A percentile compares a stretch with the other conserved stretches of the same genome.
Evolutionary conservation across 2,797 vertebrate species (phyloP).

Genomic region (Oreortyx pictus): DNA sequence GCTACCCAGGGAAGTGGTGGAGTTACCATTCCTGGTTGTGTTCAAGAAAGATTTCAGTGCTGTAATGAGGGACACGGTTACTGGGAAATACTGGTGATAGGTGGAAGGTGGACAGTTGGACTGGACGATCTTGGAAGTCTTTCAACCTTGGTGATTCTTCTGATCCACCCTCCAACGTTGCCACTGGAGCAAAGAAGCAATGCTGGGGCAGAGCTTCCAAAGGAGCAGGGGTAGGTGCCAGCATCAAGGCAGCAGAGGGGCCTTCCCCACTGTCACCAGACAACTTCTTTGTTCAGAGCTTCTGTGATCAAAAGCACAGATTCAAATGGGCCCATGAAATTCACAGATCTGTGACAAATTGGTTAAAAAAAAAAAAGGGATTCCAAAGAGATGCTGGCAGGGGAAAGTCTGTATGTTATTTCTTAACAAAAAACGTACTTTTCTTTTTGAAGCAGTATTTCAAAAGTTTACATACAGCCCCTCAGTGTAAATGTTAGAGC

Average conservation of each 20-base stretch:
- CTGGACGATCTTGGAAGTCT: no score
- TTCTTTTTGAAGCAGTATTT: background rate
- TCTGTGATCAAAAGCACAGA: background rate
- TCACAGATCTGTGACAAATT: background rate
- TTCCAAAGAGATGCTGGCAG: background rate
- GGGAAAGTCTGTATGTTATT: background rate
- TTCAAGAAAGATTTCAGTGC: no score
- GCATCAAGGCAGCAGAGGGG: fast-evolving
- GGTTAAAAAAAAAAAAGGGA: background rate
- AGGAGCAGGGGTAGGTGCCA: background rate
- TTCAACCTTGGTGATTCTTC: no score
- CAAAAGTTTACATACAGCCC: background rate
- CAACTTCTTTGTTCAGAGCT: slow-evolving; percentile 13
- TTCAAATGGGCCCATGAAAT: background rate
- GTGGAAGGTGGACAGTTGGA: no score
- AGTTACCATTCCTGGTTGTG: no score
- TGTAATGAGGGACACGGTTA: no score
- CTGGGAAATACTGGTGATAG: no score
- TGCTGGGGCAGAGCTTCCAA: background rate
- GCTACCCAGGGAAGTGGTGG: no score
- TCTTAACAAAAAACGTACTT: background rate
- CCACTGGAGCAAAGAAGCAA: background rate
- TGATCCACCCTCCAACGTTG: background rate
- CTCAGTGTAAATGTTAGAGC: background rate
- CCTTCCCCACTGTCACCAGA: background rate